A percentile compares a stretch with the other conserved stretches of the same genome.
phyloP scores from a whole-genome alignment of 2,797 vertebrate species.

The Sebastes iracundus region DNA sequence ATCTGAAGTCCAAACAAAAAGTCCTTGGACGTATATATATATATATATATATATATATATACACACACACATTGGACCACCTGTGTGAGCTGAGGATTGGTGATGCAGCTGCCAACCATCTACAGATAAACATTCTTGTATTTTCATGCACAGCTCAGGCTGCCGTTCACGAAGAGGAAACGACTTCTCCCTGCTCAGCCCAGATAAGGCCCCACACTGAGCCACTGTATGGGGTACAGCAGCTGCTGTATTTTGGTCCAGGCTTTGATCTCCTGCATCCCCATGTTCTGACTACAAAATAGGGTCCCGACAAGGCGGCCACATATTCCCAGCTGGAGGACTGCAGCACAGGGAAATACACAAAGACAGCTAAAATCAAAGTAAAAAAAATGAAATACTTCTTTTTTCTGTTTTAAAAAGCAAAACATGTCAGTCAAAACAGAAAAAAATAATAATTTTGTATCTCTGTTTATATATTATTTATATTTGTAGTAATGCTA shows the following conservation, averaged over 20 bases:
- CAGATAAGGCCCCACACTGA: constrained; percentile 12
- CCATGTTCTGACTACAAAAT: constrained; percentile 39
- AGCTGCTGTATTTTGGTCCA: not conserved
- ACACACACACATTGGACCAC: not conserved
- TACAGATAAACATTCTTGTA: not conserved
- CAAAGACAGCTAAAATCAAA: not conserved
- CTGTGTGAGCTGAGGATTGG: not conserved
- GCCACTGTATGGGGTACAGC: not conserved
- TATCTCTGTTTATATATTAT: not conserved
- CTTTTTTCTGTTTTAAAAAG: not conserved
- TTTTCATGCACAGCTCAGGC: not conserved
- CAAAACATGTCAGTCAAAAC: not conserved
- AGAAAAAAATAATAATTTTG: not conserved
- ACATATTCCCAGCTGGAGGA: not conserved
- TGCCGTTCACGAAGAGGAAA: not conserved
- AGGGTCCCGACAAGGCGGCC: not conserved
- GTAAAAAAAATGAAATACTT: not conserved
- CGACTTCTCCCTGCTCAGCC: not conserved
- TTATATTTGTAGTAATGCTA: not conserved
- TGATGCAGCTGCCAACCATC: not conserved
- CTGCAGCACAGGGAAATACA: not conserved
- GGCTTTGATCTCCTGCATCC: constrained; percentile 48
- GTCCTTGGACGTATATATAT: not conserved
- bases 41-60: not conserved
- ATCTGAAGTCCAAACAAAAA: too few relatives aligned